These are phyloP conservation scores for Empis stercorea DNA, from an alignment of 2,888 invertebrate species.

Conservation along the genomic window DNA sequence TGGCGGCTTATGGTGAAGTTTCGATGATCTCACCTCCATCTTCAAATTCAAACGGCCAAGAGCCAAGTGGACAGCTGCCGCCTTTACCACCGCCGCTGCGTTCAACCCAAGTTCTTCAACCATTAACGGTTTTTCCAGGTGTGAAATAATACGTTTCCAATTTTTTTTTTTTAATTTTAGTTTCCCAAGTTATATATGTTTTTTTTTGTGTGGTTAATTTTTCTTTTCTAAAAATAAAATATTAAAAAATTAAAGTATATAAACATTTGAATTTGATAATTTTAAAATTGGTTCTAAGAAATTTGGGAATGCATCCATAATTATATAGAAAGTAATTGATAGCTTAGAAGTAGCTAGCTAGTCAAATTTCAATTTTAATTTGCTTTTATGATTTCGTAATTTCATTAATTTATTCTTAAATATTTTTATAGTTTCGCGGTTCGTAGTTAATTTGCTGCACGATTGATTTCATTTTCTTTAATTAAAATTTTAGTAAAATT, in stretches of 20 bases:
- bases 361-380: no score
- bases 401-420: no score
- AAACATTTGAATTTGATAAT: not conserved
- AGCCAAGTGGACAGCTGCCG: constrained; percentile 38
- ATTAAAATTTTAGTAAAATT: not conserved
- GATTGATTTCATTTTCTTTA: no score
- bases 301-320: no score
- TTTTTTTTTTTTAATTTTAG: constrained; percentile 4
- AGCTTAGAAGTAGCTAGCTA: no score
- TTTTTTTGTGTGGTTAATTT: constrained; percentile 2
- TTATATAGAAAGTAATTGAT: no score
- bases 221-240: constrained; percentile 1
- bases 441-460: no score
- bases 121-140: constrained; percentile 39
- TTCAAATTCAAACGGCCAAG: constrained; percentile 38
- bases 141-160: constrained; percentile 10
- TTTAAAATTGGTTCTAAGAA: no score
- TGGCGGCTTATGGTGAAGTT: constrained; percentile 37
- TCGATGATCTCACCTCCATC: constrained; percentile 40
- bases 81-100: constrained; percentile 39
- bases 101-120: constrained; percentile 38
- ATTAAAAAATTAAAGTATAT: not conserved
- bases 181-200: constrained; percentile 4
- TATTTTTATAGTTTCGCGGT: no score
- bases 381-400: no score